phyloP scores from a whole-genome alignment of 1,140 invertebrate species.

The Tetramorium simillimum region DNA sequence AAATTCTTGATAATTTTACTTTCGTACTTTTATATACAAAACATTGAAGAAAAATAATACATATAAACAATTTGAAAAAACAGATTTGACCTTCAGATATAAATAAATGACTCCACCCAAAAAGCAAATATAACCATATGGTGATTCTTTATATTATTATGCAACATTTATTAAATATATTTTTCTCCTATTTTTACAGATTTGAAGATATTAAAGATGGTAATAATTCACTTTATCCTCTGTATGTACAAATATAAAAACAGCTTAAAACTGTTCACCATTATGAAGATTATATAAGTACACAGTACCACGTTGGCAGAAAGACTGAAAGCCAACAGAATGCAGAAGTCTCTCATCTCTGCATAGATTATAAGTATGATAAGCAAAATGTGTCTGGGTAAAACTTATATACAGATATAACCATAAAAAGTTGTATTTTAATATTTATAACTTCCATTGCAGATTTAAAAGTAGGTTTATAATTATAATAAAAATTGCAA shows the following conservation, averaged over 20 bases:
- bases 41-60: neutral
- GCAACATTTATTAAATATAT: neutral
- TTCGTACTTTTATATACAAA: neutral
- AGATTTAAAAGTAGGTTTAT: neutral
- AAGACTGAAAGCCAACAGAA: conserved; percentile 47
- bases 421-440: neutral
- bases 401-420: neutral
- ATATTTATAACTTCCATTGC: conserved; percentile 1
- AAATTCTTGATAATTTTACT: neutral
- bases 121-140: neutral
- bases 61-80: neutral
- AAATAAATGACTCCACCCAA: neutral
- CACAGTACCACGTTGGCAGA: neutral
- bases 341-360: neutral
- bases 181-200: neutral
- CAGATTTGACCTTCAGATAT: neutral
- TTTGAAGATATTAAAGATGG: neutral
- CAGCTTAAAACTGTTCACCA: neutral
- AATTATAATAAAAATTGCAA: neutral
- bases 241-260: neutral
- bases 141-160: neutral
- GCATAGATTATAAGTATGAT: neutral
- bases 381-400: neutral
- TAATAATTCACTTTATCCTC: neutral
- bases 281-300: conserved; percentile 20